phyloP scores from a whole-genome alignment of 2,888 invertebrate genomes.

The Bhutanitis thaidina region DNA sequence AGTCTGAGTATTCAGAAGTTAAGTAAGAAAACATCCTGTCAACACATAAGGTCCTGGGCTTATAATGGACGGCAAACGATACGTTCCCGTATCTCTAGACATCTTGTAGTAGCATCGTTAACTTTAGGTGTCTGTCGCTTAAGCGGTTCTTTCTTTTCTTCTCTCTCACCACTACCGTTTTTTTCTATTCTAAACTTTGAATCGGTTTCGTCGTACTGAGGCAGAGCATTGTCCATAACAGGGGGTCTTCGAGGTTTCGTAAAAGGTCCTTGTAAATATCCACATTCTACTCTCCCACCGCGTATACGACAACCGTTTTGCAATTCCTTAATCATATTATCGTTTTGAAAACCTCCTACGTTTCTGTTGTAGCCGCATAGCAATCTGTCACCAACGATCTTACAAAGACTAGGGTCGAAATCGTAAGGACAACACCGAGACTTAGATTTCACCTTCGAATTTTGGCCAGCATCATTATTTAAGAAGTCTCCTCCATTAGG shows the following conservation, averaged over 20 bases:
- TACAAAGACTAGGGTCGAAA: constrained; percentile 49
- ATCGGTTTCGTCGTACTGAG: constrained; percentile 3
- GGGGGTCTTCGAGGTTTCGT: constrained; percentile 38
- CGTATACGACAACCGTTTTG: constrained; percentile 50
- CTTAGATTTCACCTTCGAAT: background rate
- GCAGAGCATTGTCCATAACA: constrained; percentile 16
- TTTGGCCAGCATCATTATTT: background rate
- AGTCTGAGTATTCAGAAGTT: too few relatives aligned
- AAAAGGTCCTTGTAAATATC: constrained; percentile 49
- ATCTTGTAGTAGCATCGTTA: constrained; percentile 27
- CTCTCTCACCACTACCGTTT: background rate
- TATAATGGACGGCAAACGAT: constrained; percentile 38
- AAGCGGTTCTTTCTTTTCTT: constrained; percentile 1
- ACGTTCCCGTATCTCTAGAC: constrained; percentile 43
- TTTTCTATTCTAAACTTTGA: background rate
- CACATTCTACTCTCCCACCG: constrained; percentile 59
- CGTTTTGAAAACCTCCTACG: constrained; percentile 33
- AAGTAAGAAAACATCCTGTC: too few relatives aligned
- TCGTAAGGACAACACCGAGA: constrained; percentile 55
- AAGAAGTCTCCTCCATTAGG: constrained; percentile 1
- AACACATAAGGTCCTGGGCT: too few relatives aligned
- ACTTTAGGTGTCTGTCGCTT: constrained; percentile 2
- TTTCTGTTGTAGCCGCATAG: constrained; percentile 60
- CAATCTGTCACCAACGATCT: constrained; percentile 48
- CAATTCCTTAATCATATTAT: constrained; percentile 29